Conservation (phyloP, 1,140 invertebrate species). For the Chymomyza costata region DNA sequence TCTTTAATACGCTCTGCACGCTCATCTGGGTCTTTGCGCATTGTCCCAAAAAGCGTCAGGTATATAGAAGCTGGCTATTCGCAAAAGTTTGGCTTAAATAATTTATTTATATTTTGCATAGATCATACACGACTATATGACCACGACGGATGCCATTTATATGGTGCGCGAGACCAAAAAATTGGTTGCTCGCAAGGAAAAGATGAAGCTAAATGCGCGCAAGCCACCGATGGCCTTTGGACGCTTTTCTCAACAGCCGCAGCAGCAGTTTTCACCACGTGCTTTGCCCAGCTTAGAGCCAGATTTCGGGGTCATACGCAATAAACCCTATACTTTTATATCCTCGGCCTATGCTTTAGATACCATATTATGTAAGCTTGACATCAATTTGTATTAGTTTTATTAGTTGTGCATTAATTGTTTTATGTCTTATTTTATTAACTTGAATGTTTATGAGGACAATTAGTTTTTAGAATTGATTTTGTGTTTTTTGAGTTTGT, state of each 20-base stretch:
- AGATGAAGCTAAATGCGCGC: constrained; percentile 70
- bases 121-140: constrained; percentile 72
- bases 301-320: constrained; percentile 66
- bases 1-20: constrained; percentile 80
- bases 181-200: constrained; percentile 70
- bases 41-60: constrained; percentile 76
- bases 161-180: constrained; percentile 72
- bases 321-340: constrained; percentile 64
- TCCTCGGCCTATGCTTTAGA: constrained; percentile 74
- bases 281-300: constrained; percentile 62
- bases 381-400: constrained; percentile 49
- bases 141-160: constrained; percentile 64
- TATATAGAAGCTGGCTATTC: constrained; percentile 60
- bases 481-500: too few species aligned
- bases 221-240: constrained; percentile 26
- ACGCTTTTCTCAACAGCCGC: constrained; percentile 24
- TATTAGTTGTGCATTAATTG: too few species aligned
- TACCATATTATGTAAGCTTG: constrained; percentile 55
- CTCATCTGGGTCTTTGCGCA: constrained; percentile 81
- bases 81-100: background rate
- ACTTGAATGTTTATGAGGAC: too few species aligned
- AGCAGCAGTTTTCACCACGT: constrained; percentile 36
- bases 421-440: too few species aligned
- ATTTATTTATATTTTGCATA: constrained; percentile 9
- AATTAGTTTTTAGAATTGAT: too few species aligned